Conservation (phyloP, 2,888 invertebrate genomes). For the Spisula subtruncata region DNA sequence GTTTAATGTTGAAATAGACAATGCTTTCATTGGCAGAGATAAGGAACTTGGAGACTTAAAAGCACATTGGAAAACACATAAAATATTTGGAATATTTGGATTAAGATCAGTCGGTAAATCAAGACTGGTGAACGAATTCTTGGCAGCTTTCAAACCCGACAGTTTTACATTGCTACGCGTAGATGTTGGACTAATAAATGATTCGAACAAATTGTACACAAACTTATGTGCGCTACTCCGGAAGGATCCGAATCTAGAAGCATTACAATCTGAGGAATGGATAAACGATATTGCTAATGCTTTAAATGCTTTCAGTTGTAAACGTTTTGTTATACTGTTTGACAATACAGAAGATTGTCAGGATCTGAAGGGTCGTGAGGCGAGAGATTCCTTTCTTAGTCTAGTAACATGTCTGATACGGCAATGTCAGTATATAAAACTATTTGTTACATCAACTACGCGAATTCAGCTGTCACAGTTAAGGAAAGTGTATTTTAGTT, state of each 20-base stretch:
- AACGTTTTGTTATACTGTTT: conserved; percentile 62
- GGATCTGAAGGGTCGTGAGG: conserved; percentile 49
- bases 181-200: conserved; percentile 43
- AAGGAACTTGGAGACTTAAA: conserved; percentile 52
- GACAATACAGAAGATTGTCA: conserved; percentile 75
- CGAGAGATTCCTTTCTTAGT: conserved; percentile 55
- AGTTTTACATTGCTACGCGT: conserved; percentile 25
- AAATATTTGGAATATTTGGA: conserved; percentile 73
- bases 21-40: conserved; percentile 67
- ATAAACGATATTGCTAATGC: conserved; percentile 15
- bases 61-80: conserved; percentile 58
- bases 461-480: conserved; percentile 51
- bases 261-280: conserved; percentile 29
- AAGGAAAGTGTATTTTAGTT: conserved; percentile 50
- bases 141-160: neutral
- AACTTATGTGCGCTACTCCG: conserved; percentile 52
- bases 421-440: conserved; percentile 59
- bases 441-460: conserved; percentile 71
- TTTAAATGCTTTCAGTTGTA: neutral
- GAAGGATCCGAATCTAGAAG: conserved; percentile 39
- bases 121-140: conserved; percentile 62
- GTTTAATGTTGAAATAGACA: conserved; percentile 33
- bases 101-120: conserved; percentile 72
- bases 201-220: conserved; percentile 39
- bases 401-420: conserved; percentile 46